Base-by-base conservation (phyloP, 2,797 vertebrate genomes). In the Sitta carolinensis region DNA sequence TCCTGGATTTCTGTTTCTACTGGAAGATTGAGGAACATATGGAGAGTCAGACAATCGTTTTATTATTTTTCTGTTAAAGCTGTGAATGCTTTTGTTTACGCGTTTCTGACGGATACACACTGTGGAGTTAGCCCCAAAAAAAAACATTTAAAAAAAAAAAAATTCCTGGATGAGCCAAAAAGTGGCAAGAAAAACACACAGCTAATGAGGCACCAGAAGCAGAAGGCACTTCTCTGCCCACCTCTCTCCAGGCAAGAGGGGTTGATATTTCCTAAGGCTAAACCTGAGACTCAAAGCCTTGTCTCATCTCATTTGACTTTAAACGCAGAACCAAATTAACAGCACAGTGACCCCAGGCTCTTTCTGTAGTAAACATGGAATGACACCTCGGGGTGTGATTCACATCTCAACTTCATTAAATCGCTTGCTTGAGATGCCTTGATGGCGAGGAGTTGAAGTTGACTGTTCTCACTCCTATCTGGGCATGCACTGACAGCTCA, bases 21-120 rank as follows among this genome's bases (percentile, higher is more conserved):
- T 45, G 72, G 64, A 93, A 89, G 81, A 82, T 0, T 58, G 78
- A 87, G 79, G 82, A 94, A 73, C 58, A 86, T 83, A 92, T 52
- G 72, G 73, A 74, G 45, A 94, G 58, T 7, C 57, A 95, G 76
- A 80, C 76, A 95, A 91, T 55, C 78, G 79, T 57, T 91, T 74
- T 64, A 88, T 80, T 93, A 67, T 87, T 87, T 84, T 94, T 63
- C 90, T 76, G 52, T 76, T 92, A 87, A 91, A 89, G 61, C 21
- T 2, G 15, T 9, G 47, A 48, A 61, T 45, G 63, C 48, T 73
- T 91, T 89, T 89, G 67, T 84, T 94, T 77, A 64, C 0, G 1
- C 3, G 2, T 36, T 86, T 86, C 54, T 34, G 63, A 93, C 16
- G 74, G 63, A 40, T 43, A 76, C 66, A 79, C 19, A n/a, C 55